Conservation (phyloP, 1,140 invertebrate species). For the Drosophila bocqueti region DNA sequence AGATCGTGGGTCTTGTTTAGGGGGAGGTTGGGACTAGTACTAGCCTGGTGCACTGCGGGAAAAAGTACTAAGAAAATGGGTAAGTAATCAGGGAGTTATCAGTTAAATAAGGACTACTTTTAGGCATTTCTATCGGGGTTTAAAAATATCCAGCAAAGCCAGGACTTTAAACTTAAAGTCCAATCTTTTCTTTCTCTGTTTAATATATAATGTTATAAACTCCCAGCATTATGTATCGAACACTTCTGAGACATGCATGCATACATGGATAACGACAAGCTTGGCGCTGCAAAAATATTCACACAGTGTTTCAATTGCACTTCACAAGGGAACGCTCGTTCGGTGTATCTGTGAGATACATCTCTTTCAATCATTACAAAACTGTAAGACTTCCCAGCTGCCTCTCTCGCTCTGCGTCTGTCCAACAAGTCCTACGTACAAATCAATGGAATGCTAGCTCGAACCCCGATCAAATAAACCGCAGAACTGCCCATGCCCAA, state of each 20-base stretch:
- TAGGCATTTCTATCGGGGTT: neutral
- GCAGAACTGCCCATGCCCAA: slow-evolving; percentile 59
- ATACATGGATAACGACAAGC: slow-evolving; percentile 17
- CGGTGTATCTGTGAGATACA: slow-evolving; percentile 28
- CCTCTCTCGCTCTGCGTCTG: slow-evolving; percentile 7
- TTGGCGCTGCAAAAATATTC: slow-evolving; percentile 37
- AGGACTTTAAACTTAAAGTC: neutral
- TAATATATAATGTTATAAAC: slow-evolving; percentile 43
- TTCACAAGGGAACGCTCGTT: slow-evolving; percentile 46
- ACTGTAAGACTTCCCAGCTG: slow-evolving; percentile 57
- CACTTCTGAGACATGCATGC: slow-evolving; percentile 8
- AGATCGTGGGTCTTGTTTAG: slow-evolving; percentile 32
- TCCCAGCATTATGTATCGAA: slow-evolving; percentile 17
- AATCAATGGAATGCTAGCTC: slow-evolving; percentile 69
- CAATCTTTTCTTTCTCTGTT: slow-evolving; percentile 1
- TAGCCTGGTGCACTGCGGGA: slow-evolving; percentile 6
- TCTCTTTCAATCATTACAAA: slow-evolving; percentile 51
- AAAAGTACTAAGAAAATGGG: neutral
- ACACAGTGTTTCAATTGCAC: slow-evolving; percentile 61
- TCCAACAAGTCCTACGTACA: slow-evolving; percentile 62
- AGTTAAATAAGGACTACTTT: neutral
- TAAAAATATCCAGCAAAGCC: no score
- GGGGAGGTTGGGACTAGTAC: slow-evolving; percentile 42
- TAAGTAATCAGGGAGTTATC: neutral
- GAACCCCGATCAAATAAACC: slow-evolving; percentile 77